These are phyloP conservation scores for Arge pagana DNA, from an alignment of 2,888 invertebrate species.

Conservation along the genomic window DNA sequence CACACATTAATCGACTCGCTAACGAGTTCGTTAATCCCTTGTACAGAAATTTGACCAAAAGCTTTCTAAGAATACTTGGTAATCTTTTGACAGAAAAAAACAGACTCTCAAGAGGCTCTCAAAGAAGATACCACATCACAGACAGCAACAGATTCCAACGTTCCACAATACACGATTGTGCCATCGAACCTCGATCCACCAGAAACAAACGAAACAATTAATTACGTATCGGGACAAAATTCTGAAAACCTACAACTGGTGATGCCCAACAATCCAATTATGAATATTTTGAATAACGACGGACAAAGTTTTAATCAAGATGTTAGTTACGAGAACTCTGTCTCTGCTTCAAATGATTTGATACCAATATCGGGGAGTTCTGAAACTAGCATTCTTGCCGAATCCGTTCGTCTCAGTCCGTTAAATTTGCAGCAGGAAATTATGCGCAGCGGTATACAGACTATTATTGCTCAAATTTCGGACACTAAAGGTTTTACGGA, in stretches of 20 bases:
- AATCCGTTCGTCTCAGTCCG: too few species aligned
- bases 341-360: too few species aligned
- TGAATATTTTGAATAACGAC: constrained; percentile 8
- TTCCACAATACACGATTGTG: constrained; percentile 42
- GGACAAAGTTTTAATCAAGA: constrained; percentile 24
- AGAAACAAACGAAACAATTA: constrained; percentile 32
- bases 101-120: too few species aligned
- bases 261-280: constrained; percentile 22
- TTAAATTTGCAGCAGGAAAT: constrained; percentile 46
- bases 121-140: too few species aligned
- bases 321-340: constrained; percentile 30
- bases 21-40: too few species aligned
- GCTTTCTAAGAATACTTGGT: too few species aligned
- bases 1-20: too few species aligned
- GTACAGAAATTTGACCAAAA: too few species aligned
- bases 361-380: too few species aligned
- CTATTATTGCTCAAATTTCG: constrained; percentile 46
- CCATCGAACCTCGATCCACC: constrained; percentile 36
- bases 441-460: constrained; percentile 45
- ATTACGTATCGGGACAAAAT: constrained; percentile 37
- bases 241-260: constrained; percentile 15
- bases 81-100: too few species aligned
- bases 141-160: too few species aligned
- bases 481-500: constrained; percentile 25
- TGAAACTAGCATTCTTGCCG: too few species aligned